A percentile compares a stretch with the other conserved stretches of the same genome.
Conservation (phyloP, 2,797 vertebrate genomes). For the Poeciliopsis presidionis region DNA sequence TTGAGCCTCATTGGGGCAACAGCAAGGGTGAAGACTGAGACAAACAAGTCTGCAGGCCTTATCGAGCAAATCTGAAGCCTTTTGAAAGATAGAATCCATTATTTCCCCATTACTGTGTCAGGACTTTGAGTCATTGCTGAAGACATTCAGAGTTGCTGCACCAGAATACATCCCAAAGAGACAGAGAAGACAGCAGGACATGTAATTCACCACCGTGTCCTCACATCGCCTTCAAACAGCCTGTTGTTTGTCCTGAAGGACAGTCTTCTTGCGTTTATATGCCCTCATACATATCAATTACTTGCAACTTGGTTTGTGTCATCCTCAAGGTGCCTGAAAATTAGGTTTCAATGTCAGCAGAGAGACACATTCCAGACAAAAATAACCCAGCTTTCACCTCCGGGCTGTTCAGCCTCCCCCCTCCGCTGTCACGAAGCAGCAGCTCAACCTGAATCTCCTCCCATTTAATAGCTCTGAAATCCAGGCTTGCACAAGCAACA, state of each 20-base stretch:
- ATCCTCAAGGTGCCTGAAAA: slow-evolving; percentile 78
- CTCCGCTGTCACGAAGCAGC: slow-evolving; percentile 18
- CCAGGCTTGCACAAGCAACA: slow-evolving; percentile 65
- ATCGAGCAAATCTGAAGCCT: slow-evolving; percentile 45
- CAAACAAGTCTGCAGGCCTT: slow-evolving; percentile 2
- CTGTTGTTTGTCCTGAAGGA: slow-evolving; percentile 72
- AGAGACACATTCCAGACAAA: slow-evolving; percentile 62
- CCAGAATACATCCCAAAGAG: slow-evolving; percentile 47
- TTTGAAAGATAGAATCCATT: slow-evolving; percentile 44
- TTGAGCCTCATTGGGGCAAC: background rate
- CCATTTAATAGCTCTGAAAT: slow-evolving; percentile 58
- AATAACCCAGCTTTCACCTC: slow-evolving; percentile 64
- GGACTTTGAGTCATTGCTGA: slow-evolving; percentile 54
- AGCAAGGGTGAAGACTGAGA: slow-evolving; percentile 56
- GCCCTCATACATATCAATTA: slow-evolving; percentile 79
- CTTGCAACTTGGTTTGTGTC: slow-evolving; percentile 67
- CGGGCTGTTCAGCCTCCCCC: slow-evolving; percentile 41
- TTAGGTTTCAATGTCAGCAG: slow-evolving; percentile 77
- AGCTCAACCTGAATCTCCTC: slow-evolving; percentile 64
- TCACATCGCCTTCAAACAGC: slow-evolving; percentile 50
- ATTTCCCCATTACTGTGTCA: slow-evolving; percentile 60
- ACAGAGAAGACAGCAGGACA: slow-evolving; percentile 35
- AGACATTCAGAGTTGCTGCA: slow-evolving; percentile 43
- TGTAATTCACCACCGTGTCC: slow-evolving; percentile 59
- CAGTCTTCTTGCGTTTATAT: slow-evolving; percentile 53